phyloP scores from a whole-genome alignment of 2,113 vertebrate genomes.

The Bolborhynchus lineola region DNA sequence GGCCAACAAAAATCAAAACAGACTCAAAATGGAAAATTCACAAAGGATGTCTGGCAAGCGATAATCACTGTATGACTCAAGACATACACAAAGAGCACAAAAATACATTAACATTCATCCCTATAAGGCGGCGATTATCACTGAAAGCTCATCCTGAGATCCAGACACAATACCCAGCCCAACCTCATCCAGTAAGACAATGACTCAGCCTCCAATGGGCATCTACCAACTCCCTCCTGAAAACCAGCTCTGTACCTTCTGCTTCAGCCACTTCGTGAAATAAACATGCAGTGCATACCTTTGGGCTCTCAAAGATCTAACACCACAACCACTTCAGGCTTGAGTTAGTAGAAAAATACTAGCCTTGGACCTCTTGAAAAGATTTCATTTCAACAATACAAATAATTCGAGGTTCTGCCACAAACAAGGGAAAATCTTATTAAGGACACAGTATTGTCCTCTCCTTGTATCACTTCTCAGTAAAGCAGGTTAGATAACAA shows the following conservation, averaged over 20 bases:
- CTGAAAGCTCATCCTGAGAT: background rate
- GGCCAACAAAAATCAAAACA: background rate
- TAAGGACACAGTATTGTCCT: background rate
- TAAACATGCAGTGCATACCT: rapidly evolving
- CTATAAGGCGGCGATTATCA: background rate
- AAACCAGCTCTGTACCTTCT: background rate
- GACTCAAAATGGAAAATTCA: background rate
- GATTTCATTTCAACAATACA: background rate
- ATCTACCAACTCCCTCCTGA: background rate
- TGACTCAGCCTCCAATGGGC: background rate
- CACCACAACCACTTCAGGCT: background rate
- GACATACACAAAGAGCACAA: background rate
- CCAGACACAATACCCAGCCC: background rate
- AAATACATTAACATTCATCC: background rate
- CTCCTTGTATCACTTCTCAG: background rate
- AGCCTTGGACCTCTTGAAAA: background rate
- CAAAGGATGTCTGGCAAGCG: background rate
- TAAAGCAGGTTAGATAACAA: background rate
- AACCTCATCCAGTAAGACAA: background rate
- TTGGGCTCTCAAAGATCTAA: background rate
- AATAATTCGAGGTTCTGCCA: background rate
- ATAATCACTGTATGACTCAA: background rate
- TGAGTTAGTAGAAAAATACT: background rate
- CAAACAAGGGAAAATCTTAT: background rate
- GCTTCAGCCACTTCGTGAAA: background rate